Conservation (phyloP, 92 coral and sea anemone species). For the Siderastrea radians region DNA sequence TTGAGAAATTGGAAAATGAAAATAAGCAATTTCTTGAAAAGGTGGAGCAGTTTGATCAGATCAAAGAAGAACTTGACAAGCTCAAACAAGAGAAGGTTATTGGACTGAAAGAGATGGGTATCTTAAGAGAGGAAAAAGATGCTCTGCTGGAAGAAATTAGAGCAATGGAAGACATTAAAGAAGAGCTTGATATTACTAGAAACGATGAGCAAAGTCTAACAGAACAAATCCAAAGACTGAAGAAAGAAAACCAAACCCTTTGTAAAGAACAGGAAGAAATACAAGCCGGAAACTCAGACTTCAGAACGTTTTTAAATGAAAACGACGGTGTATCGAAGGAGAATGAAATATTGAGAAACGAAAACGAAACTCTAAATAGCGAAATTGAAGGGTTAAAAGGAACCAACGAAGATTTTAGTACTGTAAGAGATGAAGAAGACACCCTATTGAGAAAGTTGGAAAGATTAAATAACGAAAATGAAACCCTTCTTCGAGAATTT, state of each 20-base stretch:
- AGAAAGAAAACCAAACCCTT: neutral
- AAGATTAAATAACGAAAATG: conserved; percentile 25
- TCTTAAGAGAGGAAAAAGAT: conserved; percentile 5
- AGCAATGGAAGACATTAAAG: neutral
- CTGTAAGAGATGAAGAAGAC: conserved; percentile 16
- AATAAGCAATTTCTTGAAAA: neutral
- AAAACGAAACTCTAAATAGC: neutral
- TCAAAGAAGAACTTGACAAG: conserved; percentile 13
- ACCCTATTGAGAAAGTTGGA: conserved; percentile 9
- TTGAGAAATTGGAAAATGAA: conserved; percentile 19
- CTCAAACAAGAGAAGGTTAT: conserved; percentile 17
- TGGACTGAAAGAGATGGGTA: neutral
- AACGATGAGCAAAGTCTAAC: conserved; percentile 1
- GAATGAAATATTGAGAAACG: neutral
- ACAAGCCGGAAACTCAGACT: neutral
- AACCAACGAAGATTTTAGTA: neutral
- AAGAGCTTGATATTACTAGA: neutral
- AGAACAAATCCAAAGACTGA: neutral
- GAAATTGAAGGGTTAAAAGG: neutral
- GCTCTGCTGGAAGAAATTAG: neutral
- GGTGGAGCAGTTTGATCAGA: neutral
- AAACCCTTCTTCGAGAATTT: conserved; percentile 26
- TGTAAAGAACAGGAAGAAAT: neutral
- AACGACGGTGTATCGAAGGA: neutral
- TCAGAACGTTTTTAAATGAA: neutral